Conservation (phyloP, 2,888 invertebrate genomes). For the Mechanitis messenoides region DNA sequence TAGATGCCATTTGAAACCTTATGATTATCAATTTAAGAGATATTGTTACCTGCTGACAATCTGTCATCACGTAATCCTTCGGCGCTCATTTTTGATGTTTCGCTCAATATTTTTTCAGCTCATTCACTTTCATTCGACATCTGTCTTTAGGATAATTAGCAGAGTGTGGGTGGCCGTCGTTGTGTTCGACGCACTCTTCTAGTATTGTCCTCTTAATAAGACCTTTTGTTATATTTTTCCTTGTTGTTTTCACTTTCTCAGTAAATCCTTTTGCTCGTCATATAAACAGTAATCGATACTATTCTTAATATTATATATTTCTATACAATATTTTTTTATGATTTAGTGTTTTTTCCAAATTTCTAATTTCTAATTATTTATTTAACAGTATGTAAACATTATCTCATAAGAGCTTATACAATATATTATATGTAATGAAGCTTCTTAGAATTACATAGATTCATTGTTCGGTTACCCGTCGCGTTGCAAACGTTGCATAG, state of each 20-base stretch:
- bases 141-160: conserved; percentile 65
- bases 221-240: conserved; percentile 55
- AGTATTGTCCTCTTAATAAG: conserved; percentile 54
- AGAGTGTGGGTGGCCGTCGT: conserved; percentile 55
- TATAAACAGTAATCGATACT: conserved; percentile 63
- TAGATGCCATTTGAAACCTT: conserved; percentile 21
- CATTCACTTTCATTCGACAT: conserved; percentile 63
- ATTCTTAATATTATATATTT: not conserved
- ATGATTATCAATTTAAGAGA: conserved; percentile 20
- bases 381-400: too few species aligned
- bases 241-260: conserved; percentile 68
- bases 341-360: too few species aligned
- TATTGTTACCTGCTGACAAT: conserved; percentile 14
- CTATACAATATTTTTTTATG: too few species aligned
- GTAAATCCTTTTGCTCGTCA: conserved; percentile 54
- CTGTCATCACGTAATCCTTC: conserved; percentile 53
- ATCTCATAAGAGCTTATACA: too few species aligned
- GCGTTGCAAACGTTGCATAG: too few species aligned
- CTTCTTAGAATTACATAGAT: too few species aligned
- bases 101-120: conserved; percentile 56
- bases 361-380: too few species aligned
- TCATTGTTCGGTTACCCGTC: too few species aligned
- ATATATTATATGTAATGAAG: too few species aligned
- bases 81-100: conserved; percentile 72
- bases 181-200: conserved; percentile 46